Evolutionary conservation across 2,797 vertebrate species (phyloP).

Genomic region (Setipinna tenuifilis): DNA sequence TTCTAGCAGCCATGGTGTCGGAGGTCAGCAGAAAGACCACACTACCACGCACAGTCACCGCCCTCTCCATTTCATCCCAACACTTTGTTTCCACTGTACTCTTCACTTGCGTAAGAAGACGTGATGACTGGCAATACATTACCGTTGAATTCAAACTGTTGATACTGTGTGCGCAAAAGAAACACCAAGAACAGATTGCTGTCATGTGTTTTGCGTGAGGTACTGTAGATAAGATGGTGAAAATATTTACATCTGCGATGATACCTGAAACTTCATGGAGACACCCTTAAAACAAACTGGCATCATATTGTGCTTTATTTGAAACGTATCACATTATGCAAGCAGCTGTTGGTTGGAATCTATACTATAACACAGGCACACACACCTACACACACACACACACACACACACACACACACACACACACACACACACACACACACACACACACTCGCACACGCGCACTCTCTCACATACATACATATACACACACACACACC

Average conservation of each 20-base stretch:
- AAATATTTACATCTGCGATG: background rate
- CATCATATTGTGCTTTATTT: background rate
- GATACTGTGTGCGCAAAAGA: background rate
- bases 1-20: background rate
- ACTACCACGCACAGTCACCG: background rate
- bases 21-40: slow-evolving; percentile 11
- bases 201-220: background rate
- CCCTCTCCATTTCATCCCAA: background rate
- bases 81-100: background rate
- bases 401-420: no score
- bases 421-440: no score
- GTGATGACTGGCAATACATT: background rate
- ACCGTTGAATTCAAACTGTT: background rate
- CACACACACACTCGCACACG: no score
- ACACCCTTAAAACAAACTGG: background rate
- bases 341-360: background rate
- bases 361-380: no score
- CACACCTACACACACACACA: no score
- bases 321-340: background rate
- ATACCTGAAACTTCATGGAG: background rate
- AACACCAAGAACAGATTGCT: background rate
- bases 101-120: background rate
- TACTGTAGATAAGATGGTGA: background rate
- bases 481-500: no score
- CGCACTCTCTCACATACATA: no score